These are phyloP conservation scores for Habroteleia sp. DNA, from an alignment of 2,888 invertebrate genomes.

Conservation along the genomic window DNA sequence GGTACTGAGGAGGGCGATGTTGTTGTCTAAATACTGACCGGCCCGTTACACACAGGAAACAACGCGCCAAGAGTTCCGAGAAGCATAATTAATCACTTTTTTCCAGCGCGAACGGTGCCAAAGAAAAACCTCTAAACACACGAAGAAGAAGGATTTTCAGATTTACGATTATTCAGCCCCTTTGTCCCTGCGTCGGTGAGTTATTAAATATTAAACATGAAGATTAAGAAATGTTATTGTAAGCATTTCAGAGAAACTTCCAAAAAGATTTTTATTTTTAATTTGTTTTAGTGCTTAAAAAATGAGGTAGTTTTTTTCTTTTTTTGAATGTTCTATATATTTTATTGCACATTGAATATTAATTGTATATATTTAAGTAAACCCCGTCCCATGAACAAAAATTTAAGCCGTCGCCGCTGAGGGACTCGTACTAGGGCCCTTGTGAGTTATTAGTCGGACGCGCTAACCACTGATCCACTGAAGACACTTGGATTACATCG, in stretches of 20 bases:
- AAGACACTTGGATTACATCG: no score
- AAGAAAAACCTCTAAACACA: slow-evolving; percentile 38
- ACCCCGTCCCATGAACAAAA: no score
- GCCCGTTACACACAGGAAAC: slow-evolving; percentile 70
- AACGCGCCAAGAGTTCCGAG: slow-evolving; percentile 73
- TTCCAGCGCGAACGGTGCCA: slow-evolving; percentile 48
- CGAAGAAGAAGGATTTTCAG: slow-evolving; percentile 40
- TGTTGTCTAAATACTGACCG: slow-evolving; percentile 72
- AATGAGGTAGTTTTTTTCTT: no score
- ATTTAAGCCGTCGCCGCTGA: no score
- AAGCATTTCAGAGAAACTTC: not conserved
- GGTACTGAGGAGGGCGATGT: slow-evolving; percentile 66
- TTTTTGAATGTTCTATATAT: no score
- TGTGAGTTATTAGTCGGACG: no score
- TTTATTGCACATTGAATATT: no score
- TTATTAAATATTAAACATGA: slow-evolving; percentile 36
- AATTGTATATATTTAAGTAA: no score
- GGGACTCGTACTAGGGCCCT: no score
- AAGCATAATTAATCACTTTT: slow-evolving; percentile 78
- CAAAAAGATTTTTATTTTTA: no score
- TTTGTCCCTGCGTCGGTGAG: slow-evolving; percentile 12
- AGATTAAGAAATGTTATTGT: slow-evolving; percentile 8
- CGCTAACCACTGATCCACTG: no score
- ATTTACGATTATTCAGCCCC: slow-evolving; percentile 30
- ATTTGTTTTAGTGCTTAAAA: no score